These are phyloP conservation scores for Catocala nupta DNA, from an alignment of 2,888 invertebrate genomes.

Conservation along the genomic window DNA sequence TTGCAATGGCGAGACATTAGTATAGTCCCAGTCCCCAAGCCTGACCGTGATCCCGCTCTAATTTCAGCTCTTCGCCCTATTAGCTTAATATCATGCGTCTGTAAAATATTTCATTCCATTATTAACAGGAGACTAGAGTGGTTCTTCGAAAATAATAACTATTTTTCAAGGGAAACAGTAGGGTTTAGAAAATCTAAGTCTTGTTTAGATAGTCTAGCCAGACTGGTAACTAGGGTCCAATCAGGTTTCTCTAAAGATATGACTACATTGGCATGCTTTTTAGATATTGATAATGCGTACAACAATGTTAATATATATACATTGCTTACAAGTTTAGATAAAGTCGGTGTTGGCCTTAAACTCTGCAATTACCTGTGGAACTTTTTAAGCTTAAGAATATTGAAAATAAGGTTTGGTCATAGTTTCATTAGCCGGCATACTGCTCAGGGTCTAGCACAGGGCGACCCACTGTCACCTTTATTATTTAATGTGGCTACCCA, in stretches of 20 bases:
- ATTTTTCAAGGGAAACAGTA: background rate
- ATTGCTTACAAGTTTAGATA: background rate
- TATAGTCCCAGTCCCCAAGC: constrained; percentile 23
- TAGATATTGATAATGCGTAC: constrained; percentile 5
- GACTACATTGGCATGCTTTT: background rate
- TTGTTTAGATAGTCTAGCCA: background rate
- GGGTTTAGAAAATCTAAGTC: constrained; percentile 2
- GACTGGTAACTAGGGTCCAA: background rate
- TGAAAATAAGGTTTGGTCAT: too few species aligned
- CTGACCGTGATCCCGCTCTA: background rate
- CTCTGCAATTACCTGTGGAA: too few species aligned
- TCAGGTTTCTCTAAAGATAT: background rate
- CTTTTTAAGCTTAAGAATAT: too few species aligned
- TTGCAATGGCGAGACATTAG: constrained; percentile 20
- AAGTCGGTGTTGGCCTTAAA: too few species aligned
- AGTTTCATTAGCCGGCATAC: too few species aligned
- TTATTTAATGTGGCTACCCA: too few species aligned
- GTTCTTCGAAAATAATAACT: background rate
- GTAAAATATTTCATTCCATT: constrained; percentile 1
- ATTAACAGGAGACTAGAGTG: constrained; percentile 1
- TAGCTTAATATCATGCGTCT: constrained; percentile 20
- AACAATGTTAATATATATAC: background rate
- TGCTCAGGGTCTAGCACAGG: too few species aligned
- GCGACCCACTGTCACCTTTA: too few species aligned
- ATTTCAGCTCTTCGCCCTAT: constrained; percentile 4